These are phyloP conservation scores for Drosophila ironensis DNA, from an alignment of 1,140 invertebrate species.

Conservation along the genomic window DNA sequence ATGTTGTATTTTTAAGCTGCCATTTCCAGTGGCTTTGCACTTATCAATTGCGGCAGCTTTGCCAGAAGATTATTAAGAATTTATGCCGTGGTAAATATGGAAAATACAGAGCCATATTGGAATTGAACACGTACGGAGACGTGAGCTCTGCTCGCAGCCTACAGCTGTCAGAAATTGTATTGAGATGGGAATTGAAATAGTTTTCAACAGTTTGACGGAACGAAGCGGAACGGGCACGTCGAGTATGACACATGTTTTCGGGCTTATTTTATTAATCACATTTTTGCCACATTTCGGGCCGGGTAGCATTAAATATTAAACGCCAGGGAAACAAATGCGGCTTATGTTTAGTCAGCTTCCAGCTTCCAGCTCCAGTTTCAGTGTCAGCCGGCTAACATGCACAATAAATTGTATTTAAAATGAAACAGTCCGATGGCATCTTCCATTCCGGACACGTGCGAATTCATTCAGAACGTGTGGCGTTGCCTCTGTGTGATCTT, in stretches of 20 bases:
- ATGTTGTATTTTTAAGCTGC: not conserved
- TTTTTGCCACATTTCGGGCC: conserved; percentile 29
- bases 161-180: conserved; percentile 2
- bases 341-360: conserved; percentile 37
- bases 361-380: conserved; percentile 12
- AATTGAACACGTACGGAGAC: conserved; percentile 61
- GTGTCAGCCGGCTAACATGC: conserved; percentile 45
- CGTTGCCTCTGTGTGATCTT: conserved; percentile 53
- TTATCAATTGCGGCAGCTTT: conserved; percentile 45
- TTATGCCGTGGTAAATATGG: conserved; percentile 39
- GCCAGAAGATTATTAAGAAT: conserved; percentile 25
- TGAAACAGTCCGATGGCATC: conserved; percentile 55
- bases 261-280: conserved; percentile 65
- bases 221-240: conserved; percentile 15
- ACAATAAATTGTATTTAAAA: conserved; percentile 79
- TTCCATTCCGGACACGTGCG: conserved; percentile 69
- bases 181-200: conserved; percentile 32
- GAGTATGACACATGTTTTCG: conserved; percentile 53
- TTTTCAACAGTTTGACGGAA: conserved; percentile 19
- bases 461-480: conserved; percentile 53
- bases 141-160: conserved; percentile 31
- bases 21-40: conserved; percentile 17
- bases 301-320: conserved; percentile 67
- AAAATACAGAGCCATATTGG: conserved; percentile 47
- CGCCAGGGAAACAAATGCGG: conserved; percentile 52